A percentile compares a stretch with the other conserved stretches of the same genome.
phyloP scores from a whole-genome alignment of 2,113 vertebrate species.

The Charina bottae region DNA sequence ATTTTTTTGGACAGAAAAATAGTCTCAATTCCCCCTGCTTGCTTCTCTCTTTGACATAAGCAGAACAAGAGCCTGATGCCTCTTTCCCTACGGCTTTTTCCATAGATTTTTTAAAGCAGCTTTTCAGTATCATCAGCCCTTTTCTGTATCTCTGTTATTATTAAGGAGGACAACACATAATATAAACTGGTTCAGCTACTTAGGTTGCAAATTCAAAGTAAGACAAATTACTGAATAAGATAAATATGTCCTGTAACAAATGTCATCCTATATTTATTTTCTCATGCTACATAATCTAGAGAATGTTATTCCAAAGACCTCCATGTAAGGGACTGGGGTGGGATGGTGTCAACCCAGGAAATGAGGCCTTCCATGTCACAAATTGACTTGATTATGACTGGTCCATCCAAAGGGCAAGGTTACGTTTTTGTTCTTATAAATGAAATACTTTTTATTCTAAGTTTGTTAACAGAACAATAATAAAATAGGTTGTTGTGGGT shows the following conservation, averaged over 20 bases:
- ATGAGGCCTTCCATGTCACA: background rate
- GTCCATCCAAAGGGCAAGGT: background rate
- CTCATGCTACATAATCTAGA: background rate
- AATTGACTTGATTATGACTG: background rate
- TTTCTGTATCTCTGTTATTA: background rate
- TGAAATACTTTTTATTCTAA: background rate
- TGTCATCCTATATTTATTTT: background rate
- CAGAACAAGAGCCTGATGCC: background rate
- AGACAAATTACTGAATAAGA: background rate
- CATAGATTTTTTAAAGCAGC: background rate
- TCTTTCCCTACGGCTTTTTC: background rate
- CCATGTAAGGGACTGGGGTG: background rate
- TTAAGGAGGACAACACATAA: background rate
- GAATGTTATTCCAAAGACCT: background rate
- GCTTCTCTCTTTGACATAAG: background rate
- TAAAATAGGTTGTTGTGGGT: background rate
- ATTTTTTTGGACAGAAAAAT: background rate
- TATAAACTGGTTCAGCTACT: background rate
- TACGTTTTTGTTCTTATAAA: background rate
- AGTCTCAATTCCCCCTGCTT: background rate
- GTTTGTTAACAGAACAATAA: background rate
- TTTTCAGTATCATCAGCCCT: background rate
- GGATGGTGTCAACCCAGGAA: background rate
- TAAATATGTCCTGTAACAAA: background rate
- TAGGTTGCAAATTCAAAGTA: background rate